Evolutionary conservation across 1,140 invertebrate genomes (phyloP), one percentile per base, ranked within the genome.

Genomic region (Bombyx mandarina): DNA sequence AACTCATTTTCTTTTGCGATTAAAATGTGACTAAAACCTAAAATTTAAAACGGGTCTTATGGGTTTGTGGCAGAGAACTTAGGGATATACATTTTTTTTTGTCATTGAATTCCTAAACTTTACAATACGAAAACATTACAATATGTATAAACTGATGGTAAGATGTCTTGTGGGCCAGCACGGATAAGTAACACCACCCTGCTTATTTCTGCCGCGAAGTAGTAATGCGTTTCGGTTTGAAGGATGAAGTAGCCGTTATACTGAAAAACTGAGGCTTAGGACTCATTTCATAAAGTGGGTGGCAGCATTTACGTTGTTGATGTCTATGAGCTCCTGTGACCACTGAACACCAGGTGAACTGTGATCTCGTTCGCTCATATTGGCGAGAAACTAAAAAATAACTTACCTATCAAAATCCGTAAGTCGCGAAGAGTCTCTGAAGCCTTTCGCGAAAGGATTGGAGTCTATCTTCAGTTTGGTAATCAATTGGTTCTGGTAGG

Each of bases 401-500:
- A 62, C 77, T 80, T 57, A 89, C 88, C 88, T 90, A 94, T 98
- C 95, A 86, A 97, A 95, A 79, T 98, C 97, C 10, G 96, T 97
- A 35, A 98, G 91, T 66, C 97, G 91, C 10, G 96, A 97, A 7
- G 97, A 98, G 85, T 98, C 96, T 59, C 96, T 89, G 80, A 98
- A 98, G 43, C 96, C 96, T 89, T 98, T 98, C 45, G 96, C 96
- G 79, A 98, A 98, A 26, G 96, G 96, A 89, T 98, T 98, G 72
- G 95, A 96, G 88, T 98, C 96, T 73, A 98, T 98, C 90, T 98
- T 98, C 71, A 98, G 88, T 86, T 97, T 98, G 51, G 96, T 98
- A 73, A 98, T 98, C 89, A 98, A 89, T 88, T 98, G 97, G 88
- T 98, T 99, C 90, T 99, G 98, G 89, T 99, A 99, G 10, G 98